Evolutionary conservation across 2,888 invertebrate genomes (phyloP).

Genomic region (Caenorhabditis doughertyi): DNA sequence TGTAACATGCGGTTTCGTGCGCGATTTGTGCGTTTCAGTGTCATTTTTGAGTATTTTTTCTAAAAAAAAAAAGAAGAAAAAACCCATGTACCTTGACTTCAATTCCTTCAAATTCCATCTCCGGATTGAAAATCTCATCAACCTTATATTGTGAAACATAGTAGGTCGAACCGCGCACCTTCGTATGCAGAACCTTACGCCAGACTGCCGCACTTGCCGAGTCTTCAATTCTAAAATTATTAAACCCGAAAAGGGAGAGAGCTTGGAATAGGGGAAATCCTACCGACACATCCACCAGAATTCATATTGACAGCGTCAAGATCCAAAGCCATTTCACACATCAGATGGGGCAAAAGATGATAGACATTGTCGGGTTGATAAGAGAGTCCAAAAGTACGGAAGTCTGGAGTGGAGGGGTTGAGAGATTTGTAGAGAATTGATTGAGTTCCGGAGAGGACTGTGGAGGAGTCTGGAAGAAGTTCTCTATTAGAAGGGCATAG

Average conservation of each 20-base stretch:
- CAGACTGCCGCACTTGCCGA: slow-evolving; percentile 45
- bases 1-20: too few relatives aligned
- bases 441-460: slow-evolving; percentile 45
- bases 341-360: slow-evolving; percentile 43
- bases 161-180: slow-evolving; percentile 49
- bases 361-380: slow-evolving; percentile 34
- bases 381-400: slow-evolving; percentile 45
- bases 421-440: slow-evolving; percentile 54
- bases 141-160: slow-evolving; percentile 43
- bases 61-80: too few relatives aligned
- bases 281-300: slow-evolving; percentile 62
- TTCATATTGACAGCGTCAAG: slow-evolving; percentile 44
- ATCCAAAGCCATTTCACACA: slow-evolving; percentile 45
- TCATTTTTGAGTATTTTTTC: neutral
- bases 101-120: slow-evolving; percentile 40
- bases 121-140: slow-evolving; percentile 45
- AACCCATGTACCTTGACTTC: slow-evolving; percentile 37
- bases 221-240: slow-evolving; percentile 50
- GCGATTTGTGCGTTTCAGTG: too few relatives aligned
- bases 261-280: slow-evolving; percentile 4
- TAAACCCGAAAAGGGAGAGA: slow-evolving; percentile 20
- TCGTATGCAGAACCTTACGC: slow-evolving; percentile 46
- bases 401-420: slow-evolving; percentile 15
- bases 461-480: slow-evolving; percentile 21
- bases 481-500: neutral